Conservation (phyloP, 2,113 vertebrate species). For the Tonatia bakeri region DNA sequence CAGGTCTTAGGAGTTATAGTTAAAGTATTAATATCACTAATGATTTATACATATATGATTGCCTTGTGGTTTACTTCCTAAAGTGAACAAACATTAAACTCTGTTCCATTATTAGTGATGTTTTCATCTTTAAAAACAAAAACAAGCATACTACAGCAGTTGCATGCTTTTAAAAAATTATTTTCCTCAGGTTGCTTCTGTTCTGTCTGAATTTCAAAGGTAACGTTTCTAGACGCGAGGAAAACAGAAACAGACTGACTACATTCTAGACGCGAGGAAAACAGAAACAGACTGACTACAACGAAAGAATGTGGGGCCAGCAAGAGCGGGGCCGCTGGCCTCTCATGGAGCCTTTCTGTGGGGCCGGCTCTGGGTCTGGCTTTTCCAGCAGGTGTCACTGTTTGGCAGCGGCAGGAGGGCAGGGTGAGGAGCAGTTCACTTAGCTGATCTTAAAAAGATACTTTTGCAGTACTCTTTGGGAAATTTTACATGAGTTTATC, state of each 20-base stretch:
- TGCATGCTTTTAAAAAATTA: not conserved
- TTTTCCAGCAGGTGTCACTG: conserved; percentile 81
- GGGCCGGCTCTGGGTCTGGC: not conserved
- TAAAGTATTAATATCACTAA: not conserved
- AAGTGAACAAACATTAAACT: not conserved
- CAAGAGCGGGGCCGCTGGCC: accelerated
- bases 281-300: not conserved
- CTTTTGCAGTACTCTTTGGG: not conserved
- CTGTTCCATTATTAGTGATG: not conserved
- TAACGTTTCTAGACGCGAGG: not conserved
- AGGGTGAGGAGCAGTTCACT: not conserved
- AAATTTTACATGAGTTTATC: not conserved
- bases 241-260: not conserved
- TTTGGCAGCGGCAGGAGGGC: conserved; percentile 44
- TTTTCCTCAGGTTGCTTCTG: not conserved
- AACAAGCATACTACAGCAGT: not conserved
- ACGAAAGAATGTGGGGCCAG: not conserved
- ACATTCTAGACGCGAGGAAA: not conserved
- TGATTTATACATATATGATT: not conserved
- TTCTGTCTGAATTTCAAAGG: not conserved
- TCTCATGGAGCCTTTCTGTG: not conserved
- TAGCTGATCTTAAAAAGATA: not conserved
- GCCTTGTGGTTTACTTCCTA: not conserved
- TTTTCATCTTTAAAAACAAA: not conserved
- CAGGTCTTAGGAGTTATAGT: not conserved